Conservation (phyloP, 2,797 vertebrate genomes). For the Gallinago stenura region DNA sequence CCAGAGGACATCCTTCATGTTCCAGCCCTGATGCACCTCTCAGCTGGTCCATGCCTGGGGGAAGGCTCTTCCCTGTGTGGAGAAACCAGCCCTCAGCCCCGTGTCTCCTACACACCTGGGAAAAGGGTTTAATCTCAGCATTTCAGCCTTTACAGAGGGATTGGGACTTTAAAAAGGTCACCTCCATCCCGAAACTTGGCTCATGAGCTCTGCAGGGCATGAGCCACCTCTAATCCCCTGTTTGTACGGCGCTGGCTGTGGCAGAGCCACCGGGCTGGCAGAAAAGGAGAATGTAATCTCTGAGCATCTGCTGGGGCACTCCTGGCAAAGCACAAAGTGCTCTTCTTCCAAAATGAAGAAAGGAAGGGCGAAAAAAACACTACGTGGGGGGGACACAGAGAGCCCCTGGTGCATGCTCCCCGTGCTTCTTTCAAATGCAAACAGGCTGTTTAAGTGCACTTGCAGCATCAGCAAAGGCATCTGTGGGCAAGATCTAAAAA, state of each 20-base stretch:
- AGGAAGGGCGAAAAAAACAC: background rate
- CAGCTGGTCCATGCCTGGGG: accelerated
- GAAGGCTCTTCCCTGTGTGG: background rate
- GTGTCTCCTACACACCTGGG: accelerated
- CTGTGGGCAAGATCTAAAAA: background rate
- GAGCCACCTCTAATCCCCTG: background rate
- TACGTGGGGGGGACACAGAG: accelerated
- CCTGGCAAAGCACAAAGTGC: background rate
- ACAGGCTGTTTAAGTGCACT: background rate
- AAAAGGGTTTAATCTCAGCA: background rate
- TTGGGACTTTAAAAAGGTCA: background rate
- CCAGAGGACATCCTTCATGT: background rate
- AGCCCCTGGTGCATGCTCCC: accelerated
- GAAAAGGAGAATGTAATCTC: background rate
- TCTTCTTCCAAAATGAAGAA: background rate
- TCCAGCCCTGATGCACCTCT: background rate
- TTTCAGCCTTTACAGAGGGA: background rate
- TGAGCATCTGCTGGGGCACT: background rate
- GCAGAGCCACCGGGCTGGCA: accelerated
- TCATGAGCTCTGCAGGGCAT: accelerated
- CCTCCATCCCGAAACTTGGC: background rate
- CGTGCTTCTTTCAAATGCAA: background rate
- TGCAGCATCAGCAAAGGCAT: background rate
- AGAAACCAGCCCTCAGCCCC: background rate
- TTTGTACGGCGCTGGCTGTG: accelerated